Conservation (phyloP, 1,140 invertebrate species). For the Bombus superbus region DNA sequence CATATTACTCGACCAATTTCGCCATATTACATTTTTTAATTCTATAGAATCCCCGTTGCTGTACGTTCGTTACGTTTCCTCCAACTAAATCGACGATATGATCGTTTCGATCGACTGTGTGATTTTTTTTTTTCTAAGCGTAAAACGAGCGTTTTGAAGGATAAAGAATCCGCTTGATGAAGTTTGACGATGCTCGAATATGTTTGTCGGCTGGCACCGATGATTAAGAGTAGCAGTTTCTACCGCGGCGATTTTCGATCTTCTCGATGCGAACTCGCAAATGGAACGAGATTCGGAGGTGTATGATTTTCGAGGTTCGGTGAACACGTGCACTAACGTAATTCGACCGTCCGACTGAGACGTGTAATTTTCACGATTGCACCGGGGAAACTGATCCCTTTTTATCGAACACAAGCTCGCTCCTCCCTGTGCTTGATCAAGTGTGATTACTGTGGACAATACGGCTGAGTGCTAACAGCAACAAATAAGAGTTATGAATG, state of each 20-base stretch:
- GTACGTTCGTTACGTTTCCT: not conserved
- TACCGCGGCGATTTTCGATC: not conserved
- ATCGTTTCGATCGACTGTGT: not conserved
- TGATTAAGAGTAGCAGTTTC: not conserved
- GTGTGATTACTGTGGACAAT: conserved; percentile 62
- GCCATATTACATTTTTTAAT: not conserved
- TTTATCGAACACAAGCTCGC: not conserved
- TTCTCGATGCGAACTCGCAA: not conserved
- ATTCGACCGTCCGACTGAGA: conserved; percentile 54
- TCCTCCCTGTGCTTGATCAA: conserved; percentile 35
- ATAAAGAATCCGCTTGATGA: not conserved
- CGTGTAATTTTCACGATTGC: conserved; percentile 67
- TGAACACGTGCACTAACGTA: conserved; percentile 41
- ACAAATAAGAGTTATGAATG: conserved; percentile 36
- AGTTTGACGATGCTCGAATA: not conserved
- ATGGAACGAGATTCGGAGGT: not conserved
- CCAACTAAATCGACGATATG: not conserved
- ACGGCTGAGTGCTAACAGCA: conserved; percentile 34
- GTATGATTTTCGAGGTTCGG: conserved; percentile 43
- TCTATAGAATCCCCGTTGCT: not conserved
- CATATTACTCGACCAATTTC: not conserved
- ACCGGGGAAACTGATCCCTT: conserved; percentile 61
- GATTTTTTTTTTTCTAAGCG: not conserved
- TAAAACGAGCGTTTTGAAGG: not conserved
- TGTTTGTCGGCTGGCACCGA: not conserved